Evolutionary conservation across 2,797 vertebrate species (phyloP).

Genomic region (Cirrhinus mrigala): DNA sequence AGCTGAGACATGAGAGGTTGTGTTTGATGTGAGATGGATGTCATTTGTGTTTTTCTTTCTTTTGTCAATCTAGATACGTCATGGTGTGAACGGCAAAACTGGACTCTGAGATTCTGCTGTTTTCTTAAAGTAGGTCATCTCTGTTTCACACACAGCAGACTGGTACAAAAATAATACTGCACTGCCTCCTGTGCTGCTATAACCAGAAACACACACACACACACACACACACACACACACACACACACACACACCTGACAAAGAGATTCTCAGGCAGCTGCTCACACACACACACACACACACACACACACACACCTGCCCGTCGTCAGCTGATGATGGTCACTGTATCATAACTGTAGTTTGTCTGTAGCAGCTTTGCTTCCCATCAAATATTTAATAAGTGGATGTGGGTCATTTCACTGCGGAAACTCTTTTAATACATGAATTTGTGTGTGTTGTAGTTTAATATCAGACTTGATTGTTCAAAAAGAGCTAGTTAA

Average conservation of each 20-base stretch:
- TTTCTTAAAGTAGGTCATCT: slow-evolving; percentile 56
- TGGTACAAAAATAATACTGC: slow-evolving; percentile 29
- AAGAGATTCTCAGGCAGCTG: slow-evolving; percentile 21
- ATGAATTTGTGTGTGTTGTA: not conserved
- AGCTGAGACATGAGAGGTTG: not conserved
- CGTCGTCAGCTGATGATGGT: slow-evolving; percentile 32
- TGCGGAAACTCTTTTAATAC: not conserved
- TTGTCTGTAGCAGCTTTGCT: not conserved
- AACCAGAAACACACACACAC: slow-evolving; percentile 30
- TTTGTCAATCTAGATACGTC: not conserved
- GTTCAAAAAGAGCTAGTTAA: not conserved
- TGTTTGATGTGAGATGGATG: not conserved
- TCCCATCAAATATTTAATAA: not conserved
- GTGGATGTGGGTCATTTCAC: not conserved
- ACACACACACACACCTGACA: slow-evolving; percentile 13
- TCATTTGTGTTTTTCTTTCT: not conserved
- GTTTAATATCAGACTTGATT: not conserved
- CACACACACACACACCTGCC: slow-evolving; percentile 13
- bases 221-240: not conserved
- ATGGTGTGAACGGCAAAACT: slow-evolving; percentile 8
- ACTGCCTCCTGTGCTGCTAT: slow-evolving; percentile 18
- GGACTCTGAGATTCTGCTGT: slow-evolving; percentile 9
- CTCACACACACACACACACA: not conserved
- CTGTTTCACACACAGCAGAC: slow-evolving; percentile 22
- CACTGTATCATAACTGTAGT: slow-evolving; percentile 16